Evolutionary conservation across 2,113 vertebrate genomes (phyloP).

Genomic region (Amia ocellicauda): DNA sequence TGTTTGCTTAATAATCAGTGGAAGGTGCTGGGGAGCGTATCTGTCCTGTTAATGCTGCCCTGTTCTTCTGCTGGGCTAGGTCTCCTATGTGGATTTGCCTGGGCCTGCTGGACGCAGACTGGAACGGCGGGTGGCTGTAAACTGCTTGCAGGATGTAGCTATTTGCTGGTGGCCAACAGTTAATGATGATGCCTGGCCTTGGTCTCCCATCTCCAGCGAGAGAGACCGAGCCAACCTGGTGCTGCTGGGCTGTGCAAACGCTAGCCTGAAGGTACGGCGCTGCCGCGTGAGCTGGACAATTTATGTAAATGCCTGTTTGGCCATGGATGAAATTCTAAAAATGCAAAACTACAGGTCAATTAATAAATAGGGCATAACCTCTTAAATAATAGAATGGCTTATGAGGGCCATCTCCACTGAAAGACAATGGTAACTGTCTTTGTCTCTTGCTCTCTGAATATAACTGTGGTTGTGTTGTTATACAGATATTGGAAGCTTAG

Average conservation of each 20-base stretch:
- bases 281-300: background rate
- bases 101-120: constrained; percentile 61
- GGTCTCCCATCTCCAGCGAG: constrained; percentile 74
- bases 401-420: constrained; percentile 21
- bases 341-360: constrained; percentile 22
- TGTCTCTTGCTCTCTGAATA: background rate
- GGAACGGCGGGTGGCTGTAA: constrained; percentile 70
- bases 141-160: constrained; percentile 70
- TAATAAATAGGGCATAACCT: constrained; percentile 31
- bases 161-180: constrained; percentile 85
- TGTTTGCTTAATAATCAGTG: no score
- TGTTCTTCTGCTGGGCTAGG: constrained; percentile 54
- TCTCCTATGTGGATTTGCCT: constrained; percentile 71
- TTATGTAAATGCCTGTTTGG: no score
- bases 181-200: constrained; percentile 77
- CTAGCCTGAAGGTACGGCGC: constrained; percentile 78
- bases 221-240: constrained; percentile 79
- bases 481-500: no score
- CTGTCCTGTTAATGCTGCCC: background rate
- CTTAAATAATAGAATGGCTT: constrained; percentile 34
- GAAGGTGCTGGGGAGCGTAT: background rate
- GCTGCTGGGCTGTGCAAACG: constrained; percentile 70
- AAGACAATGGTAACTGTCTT: constrained; percentile 16
- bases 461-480: no score
- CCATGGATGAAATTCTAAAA: no score